Evolutionary conservation across 2,113 vertebrate genomes (phyloP).

Genomic region (Progne subis): DNA sequence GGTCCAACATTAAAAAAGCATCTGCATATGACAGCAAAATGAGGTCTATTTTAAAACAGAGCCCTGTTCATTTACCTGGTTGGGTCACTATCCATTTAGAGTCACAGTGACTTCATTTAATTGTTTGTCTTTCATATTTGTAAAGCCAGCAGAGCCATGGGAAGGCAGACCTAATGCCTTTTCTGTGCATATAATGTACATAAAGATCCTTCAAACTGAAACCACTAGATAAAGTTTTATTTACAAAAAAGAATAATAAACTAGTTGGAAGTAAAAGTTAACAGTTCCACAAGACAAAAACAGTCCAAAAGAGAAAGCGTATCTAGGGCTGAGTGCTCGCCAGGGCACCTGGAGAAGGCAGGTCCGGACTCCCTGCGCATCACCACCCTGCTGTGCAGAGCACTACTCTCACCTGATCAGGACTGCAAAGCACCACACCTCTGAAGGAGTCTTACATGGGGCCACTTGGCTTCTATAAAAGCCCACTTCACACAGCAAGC

Average conservation of each 20-base stretch:
- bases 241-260: background rate
- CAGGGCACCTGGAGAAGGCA: background rate
- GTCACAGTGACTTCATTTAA: background rate
- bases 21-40: background rate
- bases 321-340: background rate
- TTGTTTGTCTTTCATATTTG: background rate
- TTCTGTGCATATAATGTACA: background rate
- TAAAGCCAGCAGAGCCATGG: background rate
- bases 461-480: background rate
- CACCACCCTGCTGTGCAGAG: background rate
- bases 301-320: rapidly evolving
- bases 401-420: background rate
- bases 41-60: background rate
- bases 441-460: background rate
- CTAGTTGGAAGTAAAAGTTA: background rate
- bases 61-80: background rate
- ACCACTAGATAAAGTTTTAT: background rate
- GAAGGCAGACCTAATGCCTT: background rate
- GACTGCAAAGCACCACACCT: background rate
- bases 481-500: background rate
- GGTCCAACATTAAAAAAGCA: background rate
- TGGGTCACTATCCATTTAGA: background rate
- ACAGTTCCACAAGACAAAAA: background rate
- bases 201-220: background rate
- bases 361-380: background rate